phyloP scores from a whole-genome alignment of 30 jellyfish, hydroid and myxozoan species.

The Pelagia noctiluca region DNA sequence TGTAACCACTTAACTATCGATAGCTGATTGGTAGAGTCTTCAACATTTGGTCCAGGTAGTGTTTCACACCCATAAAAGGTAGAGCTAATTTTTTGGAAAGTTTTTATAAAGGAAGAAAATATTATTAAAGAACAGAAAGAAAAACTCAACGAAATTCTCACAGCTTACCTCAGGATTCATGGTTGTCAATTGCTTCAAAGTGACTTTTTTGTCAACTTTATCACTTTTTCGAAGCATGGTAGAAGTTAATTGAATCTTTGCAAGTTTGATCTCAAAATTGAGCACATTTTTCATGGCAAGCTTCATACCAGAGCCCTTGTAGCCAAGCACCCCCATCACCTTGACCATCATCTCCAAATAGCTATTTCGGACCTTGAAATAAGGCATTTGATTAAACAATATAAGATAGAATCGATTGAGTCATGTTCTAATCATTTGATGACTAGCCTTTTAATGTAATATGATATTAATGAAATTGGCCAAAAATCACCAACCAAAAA shows the following conservation, averaged over 20 bases:
- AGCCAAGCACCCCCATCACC: slow-evolving; percentile 34
- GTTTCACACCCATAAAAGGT: too few relatives aligned
- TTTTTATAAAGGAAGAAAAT: too few relatives aligned
- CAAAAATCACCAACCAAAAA: too few relatives aligned
- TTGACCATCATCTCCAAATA: slow-evolving; percentile 29
- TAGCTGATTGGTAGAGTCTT: too few relatives aligned
- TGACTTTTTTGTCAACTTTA: slow-evolving; percentile 17
- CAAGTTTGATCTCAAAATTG: slow-evolving; percentile 56
- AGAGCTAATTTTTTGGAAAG: too few relatives aligned
- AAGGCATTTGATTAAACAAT: too few relatives aligned
- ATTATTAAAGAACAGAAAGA: not conserved
- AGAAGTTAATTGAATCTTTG: slow-evolving; percentile 35
- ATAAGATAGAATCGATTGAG: too few relatives aligned
- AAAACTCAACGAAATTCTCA: not conserved
- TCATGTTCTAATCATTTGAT: too few relatives aligned
- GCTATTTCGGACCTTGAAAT: slow-evolving; percentile 40
- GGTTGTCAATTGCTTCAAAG: not conserved
- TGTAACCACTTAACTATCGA: too few relatives aligned
- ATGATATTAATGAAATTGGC: too few relatives aligned
- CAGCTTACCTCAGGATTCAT: slow-evolving; percentile 54
- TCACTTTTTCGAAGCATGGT: slow-evolving; percentile 21
- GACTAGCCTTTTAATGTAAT: too few relatives aligned
- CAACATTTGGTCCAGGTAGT: too few relatives aligned
- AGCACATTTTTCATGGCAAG: slow-evolving; percentile 12
- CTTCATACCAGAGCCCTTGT: not conserved